These are phyloP conservation scores for Polydrusus tereticollis DNA, from an alignment of 2,888 invertebrate genomes.

Conservation along the genomic window DNA sequence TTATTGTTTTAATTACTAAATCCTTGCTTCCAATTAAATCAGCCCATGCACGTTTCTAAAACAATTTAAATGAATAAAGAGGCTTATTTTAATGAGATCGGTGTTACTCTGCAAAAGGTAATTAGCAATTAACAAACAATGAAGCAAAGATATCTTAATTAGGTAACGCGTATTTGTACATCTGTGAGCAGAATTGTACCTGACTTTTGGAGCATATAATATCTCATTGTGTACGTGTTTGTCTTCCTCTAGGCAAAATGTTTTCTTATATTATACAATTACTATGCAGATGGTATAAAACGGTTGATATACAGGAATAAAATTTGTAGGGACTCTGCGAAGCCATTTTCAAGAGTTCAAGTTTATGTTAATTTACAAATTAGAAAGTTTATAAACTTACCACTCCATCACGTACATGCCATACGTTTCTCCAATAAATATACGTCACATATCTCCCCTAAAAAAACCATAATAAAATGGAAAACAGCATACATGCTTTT, in stretches of 20 bases:
- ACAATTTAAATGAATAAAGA: constrained; percentile 9
- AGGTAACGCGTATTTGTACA: constrained; percentile 20
- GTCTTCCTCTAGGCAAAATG: background rate
- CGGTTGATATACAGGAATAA: background rate
- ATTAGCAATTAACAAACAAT: constrained; percentile 34
- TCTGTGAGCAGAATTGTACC: constrained; percentile 4
- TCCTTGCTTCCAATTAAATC: constrained; percentile 1
- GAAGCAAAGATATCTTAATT: constrained; percentile 27
- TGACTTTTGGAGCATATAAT: background rate
- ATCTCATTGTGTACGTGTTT: constrained; percentile 1
- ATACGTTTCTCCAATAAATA: background rate
- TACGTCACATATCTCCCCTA: background rate
- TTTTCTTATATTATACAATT: background rate
- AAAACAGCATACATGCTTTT: constrained; percentile 11
- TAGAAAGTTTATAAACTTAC: background rate
- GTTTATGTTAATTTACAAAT: background rate
- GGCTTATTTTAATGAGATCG: constrained; percentile 24
- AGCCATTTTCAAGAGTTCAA: no score
- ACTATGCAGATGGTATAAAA: background rate
- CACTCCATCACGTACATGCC: background rate
- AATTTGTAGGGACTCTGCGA: background rate
- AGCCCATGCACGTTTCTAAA: constrained; percentile 20
- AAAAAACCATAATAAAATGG: constrained; percentile 11
- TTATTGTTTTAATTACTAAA: constrained; percentile 7
- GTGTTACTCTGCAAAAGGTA: constrained; percentile 16